Evolutionary conservation across 2,113 vertebrate genomes (phyloP).

Genomic region (Bothrops jararaca): DNA sequence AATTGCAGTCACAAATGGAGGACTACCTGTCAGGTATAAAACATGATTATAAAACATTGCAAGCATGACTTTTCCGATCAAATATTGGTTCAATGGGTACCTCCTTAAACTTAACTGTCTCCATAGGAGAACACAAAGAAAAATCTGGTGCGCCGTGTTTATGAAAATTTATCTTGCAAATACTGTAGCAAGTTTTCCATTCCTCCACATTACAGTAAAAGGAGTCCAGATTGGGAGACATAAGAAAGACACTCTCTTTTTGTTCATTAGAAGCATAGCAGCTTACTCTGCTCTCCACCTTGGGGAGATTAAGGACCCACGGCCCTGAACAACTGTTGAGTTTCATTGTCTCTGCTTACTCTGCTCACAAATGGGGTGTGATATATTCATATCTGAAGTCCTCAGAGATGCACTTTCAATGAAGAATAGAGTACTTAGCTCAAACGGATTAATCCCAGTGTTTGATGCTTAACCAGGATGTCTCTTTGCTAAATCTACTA

Average conservation of each 20-base stretch:
- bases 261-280: not conserved
- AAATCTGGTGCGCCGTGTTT: no score
- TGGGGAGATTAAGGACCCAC: not conserved
- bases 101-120: no score
- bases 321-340: not conserved
- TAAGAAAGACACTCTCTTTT: not conserved
- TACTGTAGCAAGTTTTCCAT: no score
- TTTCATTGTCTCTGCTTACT: not conserved
- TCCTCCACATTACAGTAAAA: not conserved
- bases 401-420: not conserved
- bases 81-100: no score
- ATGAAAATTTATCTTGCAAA: no score
- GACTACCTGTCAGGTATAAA: no score
- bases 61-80: no score
- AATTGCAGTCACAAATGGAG: no score
- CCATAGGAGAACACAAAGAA: no score
- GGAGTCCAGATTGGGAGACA: not conserved
- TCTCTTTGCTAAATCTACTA: constrained; percentile 37
- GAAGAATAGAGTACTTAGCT: not conserved
- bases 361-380: not conserved
- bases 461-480: not conserved
- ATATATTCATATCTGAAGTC: not conserved
- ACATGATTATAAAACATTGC: no score
- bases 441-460: not conserved
- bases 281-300: not conserved